Conservation (phyloP, 1,140 invertebrate genomes). For the Ericerus pela region DNA sequence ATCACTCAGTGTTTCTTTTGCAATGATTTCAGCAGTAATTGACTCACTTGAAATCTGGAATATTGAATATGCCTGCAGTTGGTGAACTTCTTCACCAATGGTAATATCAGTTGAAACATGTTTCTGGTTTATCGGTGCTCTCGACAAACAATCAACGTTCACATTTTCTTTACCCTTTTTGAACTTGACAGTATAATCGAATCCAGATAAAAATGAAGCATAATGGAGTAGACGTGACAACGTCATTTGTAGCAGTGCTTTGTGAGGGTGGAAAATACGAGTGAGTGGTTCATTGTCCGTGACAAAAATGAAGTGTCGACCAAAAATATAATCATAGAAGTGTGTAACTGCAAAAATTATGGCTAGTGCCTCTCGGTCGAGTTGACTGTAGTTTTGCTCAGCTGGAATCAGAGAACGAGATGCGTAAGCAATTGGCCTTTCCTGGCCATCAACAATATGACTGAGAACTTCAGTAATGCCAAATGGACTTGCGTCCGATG, state of each 20-base stretch:
- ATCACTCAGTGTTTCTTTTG: neutral
- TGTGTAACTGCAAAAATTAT: slow-evolving; percentile 31
- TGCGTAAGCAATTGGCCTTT: slow-evolving; percentile 28
- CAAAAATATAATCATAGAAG: slow-evolving; percentile 28
- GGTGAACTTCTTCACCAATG: slow-evolving; percentile 3
- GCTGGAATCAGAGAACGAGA: slow-evolving; percentile 26
- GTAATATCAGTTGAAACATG: slow-evolving; percentile 5
- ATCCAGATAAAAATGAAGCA: slow-evolving; percentile 7
- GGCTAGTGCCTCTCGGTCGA: slow-evolving; percentile 34
- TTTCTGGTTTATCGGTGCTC: neutral
- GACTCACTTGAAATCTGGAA: neutral
- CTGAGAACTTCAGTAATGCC: slow-evolving; percentile 32
- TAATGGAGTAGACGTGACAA: neutral
- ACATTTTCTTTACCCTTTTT: neutral
- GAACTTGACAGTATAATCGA: slow-evolving; percentile 14
- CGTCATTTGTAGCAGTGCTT: slow-evolving; percentile 21
- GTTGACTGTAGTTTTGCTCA: slow-evolving; percentile 29
- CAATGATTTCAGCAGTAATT: neutral
- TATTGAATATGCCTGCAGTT: neutral
- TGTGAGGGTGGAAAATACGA: slow-evolving; percentile 22
- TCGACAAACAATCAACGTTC: slow-evolving; percentile 14
- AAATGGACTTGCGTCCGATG: slow-evolving; percentile 23
- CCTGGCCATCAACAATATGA: slow-evolving; percentile 25
- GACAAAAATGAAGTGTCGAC: slow-evolving; percentile 14
- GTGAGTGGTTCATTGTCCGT: slow-evolving; percentile 15